phyloP scores from a whole-genome alignment of 2,888 invertebrate species.

The Xylota segnis region DNA sequence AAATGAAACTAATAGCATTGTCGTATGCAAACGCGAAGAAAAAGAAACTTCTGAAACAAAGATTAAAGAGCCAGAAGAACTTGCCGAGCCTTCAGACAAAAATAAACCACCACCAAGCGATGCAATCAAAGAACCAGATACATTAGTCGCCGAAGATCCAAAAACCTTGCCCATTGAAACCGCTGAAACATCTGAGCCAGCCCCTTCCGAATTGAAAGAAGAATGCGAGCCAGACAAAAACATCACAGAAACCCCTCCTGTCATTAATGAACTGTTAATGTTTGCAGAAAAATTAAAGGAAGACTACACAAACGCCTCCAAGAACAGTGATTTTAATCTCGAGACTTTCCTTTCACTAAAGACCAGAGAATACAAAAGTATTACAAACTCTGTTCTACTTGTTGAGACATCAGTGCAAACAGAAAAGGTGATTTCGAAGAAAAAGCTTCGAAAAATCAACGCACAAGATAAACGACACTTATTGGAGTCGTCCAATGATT shows the following conservation, averaged over 20 bases:
- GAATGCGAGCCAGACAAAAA: not conserved
- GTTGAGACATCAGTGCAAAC: conserved; percentile 78
- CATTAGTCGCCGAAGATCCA: not conserved
- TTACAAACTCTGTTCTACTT: conserved; percentile 49
- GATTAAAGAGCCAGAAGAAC: not conserved
- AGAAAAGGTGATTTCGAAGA: conserved; percentile 65
- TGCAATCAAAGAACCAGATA: not conserved
- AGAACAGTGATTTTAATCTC: conserved; percentile 75
- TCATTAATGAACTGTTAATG: conserved; percentile 75
- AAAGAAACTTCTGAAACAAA: not conserved
- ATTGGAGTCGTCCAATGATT: conserved; percentile 77
- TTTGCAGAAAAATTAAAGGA: conserved; percentile 79
- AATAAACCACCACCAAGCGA: not conserved
- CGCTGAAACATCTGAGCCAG: not conserved
- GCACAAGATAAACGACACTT: conserved; percentile 78
- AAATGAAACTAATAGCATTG: not conserved
- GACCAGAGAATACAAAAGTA: conserved; percentile 76
- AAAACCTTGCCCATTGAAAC: not conserved
- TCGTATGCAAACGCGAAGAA: conserved; percentile 2
- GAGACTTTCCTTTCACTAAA: conserved; percentile 78
- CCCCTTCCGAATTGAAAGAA: not conserved
- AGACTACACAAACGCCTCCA: conserved; percentile 77
- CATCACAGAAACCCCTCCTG: not conserved
- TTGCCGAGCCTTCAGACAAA: not conserved
- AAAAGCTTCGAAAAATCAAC: conserved; percentile 78